Percentiles rank a stretch among this genome's conserved stretches.
Conservation (phyloP, 2,113 vertebrate genomes). For the Calyptommatus sinebrachiatus region DNA sequence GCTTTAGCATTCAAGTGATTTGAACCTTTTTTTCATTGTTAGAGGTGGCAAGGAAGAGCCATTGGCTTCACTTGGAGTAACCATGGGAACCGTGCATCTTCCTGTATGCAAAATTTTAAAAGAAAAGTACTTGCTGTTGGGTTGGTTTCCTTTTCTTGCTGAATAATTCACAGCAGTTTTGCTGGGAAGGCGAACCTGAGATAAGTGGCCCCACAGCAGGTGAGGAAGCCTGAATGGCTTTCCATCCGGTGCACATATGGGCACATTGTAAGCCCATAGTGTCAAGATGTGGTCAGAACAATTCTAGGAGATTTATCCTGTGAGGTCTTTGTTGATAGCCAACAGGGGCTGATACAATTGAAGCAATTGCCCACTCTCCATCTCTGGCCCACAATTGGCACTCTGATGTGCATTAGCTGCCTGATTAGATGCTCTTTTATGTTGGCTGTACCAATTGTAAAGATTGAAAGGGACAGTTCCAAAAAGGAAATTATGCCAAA, state of each 20-base stretch:
- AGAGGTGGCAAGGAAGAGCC: background rate
- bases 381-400: background rate
- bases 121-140: background rate
- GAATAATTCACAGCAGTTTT: background rate
- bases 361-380: background rate
- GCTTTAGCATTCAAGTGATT: background rate
- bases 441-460: background rate
- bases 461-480: conserved; percentile 2
- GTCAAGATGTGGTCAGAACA: background rate
- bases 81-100: conserved; percentile 16
- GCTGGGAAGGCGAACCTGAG: background rate
- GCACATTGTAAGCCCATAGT: background rate
- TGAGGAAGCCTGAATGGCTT: background rate
- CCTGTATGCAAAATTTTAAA: conserved; percentile 11
- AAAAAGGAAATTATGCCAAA: background rate
- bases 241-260: too few species aligned
- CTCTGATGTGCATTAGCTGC: background rate
- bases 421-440: conserved; percentile 13
- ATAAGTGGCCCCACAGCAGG: background rate
- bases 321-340: background rate
- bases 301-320: background rate
- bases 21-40: conserved; percentile 14
- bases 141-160: conserved; percentile 15
- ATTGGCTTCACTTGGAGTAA: background rate
- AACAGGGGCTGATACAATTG: background rate